phyloP scores from a whole-genome alignment of 23 tunicate genomes.

The Ascidia mentula region DNA sequence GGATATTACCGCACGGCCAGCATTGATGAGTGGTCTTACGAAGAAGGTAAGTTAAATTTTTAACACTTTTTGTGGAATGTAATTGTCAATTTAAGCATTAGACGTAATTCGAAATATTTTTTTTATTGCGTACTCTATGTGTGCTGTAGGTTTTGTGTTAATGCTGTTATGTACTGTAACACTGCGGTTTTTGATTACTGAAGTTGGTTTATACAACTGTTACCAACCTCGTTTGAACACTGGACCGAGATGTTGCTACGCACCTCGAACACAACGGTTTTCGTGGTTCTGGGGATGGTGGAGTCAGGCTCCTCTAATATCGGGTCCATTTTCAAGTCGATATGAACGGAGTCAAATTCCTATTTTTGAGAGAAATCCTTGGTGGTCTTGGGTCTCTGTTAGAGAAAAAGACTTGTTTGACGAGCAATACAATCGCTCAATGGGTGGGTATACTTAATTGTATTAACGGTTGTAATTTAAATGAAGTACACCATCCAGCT shows the following conservation, averaged over 20 bases:
- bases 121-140: too few species aligned
- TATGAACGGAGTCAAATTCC: conserved; percentile 8
- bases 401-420: not conserved
- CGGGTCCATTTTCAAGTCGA: conserved; percentile 1
- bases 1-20: not conserved
- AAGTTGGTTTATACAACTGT: conserved; percentile 3
- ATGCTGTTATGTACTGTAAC: not conserved
- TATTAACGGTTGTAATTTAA: too few species aligned
- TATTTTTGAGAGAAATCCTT: not conserved
- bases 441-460: too few species aligned
- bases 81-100: not conserved
- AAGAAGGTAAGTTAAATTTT: conserved; percentile 14
- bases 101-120: not conserved
- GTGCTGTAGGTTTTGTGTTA: not conserved
- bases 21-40: not conserved
- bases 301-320: not conserved
- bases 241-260: conserved; percentile 27
- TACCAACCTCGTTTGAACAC: not conserved
- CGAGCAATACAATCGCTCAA: conserved; percentile 9
- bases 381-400: not conserved
- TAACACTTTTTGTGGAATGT: too few species aligned
- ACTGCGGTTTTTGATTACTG: too few species aligned
- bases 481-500: too few species aligned
- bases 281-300: not conserved
- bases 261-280: not conserved